Evolutionary conservation across 2,113 vertebrate genomes (phyloP).

Genomic region (Kryptolebias marmoratus): DNA sequence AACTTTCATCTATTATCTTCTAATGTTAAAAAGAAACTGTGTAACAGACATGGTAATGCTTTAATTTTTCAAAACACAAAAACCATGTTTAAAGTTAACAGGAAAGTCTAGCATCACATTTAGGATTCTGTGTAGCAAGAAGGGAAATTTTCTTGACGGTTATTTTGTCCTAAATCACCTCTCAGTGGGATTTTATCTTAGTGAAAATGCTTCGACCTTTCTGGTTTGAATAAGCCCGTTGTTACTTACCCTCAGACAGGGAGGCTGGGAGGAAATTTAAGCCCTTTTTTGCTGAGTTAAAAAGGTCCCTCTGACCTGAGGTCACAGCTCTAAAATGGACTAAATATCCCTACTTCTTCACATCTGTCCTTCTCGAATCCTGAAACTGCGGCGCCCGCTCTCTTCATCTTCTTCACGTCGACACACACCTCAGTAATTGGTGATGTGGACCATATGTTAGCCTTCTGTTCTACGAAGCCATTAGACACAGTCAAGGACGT

Average conservation of each 20-base stretch:
- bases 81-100: background rate
- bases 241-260: conserved; percentile 6
- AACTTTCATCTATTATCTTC: too few species aligned
- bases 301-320: conserved; percentile 39
- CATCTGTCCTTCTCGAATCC: conserved; percentile 47
- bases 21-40: too few species aligned
- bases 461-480: conserved; percentile 49
- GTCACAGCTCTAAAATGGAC: conserved; percentile 34
- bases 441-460: conserved; percentile 72
- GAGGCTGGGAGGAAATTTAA: conserved; percentile 4
- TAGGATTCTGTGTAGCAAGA: background rate
- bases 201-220: background rate
- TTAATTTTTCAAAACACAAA: background rate
- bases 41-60: too few species aligned
- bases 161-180: background rate
- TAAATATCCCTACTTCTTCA: conserved; percentile 35
- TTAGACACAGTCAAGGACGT: conserved; percentile 34
- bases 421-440: conserved; percentile 67
- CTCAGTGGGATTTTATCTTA: background rate
- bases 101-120: background rate
- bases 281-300: conserved; percentile 14
- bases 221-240: conserved; percentile 6
- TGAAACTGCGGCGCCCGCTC: conserved; percentile 29
- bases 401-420: conserved; percentile 53
- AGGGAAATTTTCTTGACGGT: background rate